Evolutionary conservation across 2,888 invertebrate genomes (phyloP), one percentile per base, ranked within the genome.

Genomic region (Trichogramma evanescens): DNA sequence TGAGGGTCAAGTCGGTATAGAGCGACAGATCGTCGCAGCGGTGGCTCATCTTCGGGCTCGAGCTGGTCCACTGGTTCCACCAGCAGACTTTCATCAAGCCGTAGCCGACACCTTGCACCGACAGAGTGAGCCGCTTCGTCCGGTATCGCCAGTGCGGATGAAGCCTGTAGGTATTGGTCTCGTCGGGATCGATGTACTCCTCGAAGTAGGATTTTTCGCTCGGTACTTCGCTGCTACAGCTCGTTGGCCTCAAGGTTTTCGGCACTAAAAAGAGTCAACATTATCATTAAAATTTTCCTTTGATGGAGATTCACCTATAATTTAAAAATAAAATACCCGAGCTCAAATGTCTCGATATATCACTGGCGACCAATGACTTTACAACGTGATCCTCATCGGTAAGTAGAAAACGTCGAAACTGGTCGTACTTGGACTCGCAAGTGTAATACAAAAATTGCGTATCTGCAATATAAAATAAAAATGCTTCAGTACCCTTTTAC

Each of bases 171-270:
- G 76, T 76, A 49, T 81, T 80, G 59, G 81, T 79, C 60, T 82
- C 72, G 39, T 79, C 76, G 0, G 84, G 83, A 52, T 83, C 76
- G 8, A 84, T 78, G 63, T 83, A 86, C 71, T 86, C 86, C 74
- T 87, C 86, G 57, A 81, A 81, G 61, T 80, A 70, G 67, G 82
- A 80, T 41, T 71, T 71, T 54, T 72, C 76, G 6, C 54, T 54
- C 5, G 53, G 60, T 13, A 57, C 44, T 54, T 66, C 68, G 38
- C 51, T 10, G 50, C 66, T 63, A 41, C 66, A 63, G 7, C 56
- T 41, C n/a, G 50, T 50, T 6, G 72, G 71, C 54, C 71, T 68
- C 55, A 74, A 57, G 60, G 66, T 66, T 60, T 62, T 66, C n/a
- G 74, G 69, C 9, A 72, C 72, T 70, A 58, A 58, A 68, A 65